Base-by-base conservation (phyloP, 2,888 invertebrate genomes). In the Patella pellucida region DNA sequence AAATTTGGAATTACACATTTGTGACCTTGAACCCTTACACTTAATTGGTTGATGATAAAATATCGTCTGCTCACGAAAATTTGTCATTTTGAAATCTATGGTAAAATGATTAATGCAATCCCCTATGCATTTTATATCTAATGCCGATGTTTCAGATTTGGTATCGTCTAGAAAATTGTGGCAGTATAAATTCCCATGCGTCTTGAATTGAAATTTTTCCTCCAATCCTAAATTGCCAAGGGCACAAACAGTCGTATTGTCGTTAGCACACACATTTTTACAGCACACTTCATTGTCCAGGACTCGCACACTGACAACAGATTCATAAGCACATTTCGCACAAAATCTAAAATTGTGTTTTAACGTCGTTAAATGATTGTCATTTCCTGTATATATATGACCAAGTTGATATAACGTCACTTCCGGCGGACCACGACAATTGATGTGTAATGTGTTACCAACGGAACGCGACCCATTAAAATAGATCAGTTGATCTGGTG, bases 291-390 rank as follows among this genome's bases (percentile, higher is more conserved):
- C 62, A 23, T 62, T 62, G 23, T 62, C 62, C 4, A 62, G 14
- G 23, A 62, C 62, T 23, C 62, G 62, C 23, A 62, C 62, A 62
- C 19, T 62, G 12, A 62, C 62, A 62, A 62, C 62, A 11, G 62
- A 19, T 62, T 62, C 62, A 62, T 62, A 62, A 23, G 62, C 62
- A 62, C 62, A 62, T 62, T 62, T 62, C 23, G 62, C 19, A 23
- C 62, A 62, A 19, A 62, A 23, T 14, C 62, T 62, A 62, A 62
- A 62, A 62, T 62, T 62, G 23, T 62, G 62, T 12, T 62, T 62
- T 23, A 62, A 23, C 11, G 62, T 62, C 23, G 62, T 62, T 23
- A 62, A 23, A 62, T 62, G 62, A 23, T 62, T 23, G 62, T 23
- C 23, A 23, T 19, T 23, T 11, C 62, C 62, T 23, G 62, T 62